Percentiles rank a stretch among this genome's conserved stretches.
phyloP scores from a whole-genome alignment of 1,140 invertebrate species.

The Pomacea maculata region DNA sequence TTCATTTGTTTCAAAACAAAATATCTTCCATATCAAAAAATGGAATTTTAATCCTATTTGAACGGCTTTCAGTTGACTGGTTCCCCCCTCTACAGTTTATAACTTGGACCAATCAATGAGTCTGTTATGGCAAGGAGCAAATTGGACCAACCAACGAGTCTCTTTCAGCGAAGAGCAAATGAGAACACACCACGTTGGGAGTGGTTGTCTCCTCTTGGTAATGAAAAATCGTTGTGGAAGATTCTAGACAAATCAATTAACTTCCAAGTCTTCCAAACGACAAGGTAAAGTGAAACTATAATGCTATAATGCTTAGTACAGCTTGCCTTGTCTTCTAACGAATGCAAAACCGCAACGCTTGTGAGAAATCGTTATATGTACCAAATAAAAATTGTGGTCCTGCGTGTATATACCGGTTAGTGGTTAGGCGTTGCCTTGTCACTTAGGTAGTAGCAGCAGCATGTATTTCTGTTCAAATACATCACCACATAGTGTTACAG shows the following conservation, averaged over 20 bases:
- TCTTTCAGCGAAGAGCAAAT: background rate
- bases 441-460: no score
- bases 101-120: no score
- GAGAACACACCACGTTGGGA: slow-evolving; percentile 22
- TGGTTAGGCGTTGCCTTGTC: background rate
- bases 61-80: no score
- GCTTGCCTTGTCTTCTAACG: background rate
- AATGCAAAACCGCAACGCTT: background rate
- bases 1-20: no score
- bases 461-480: no score
- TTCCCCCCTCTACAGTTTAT: no score
- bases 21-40: no score
- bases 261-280: background rate
- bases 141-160: no score
- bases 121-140: no score
- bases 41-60: no score
- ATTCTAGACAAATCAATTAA: slow-evolving; percentile 6
- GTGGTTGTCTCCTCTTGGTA: slow-evolving; percentile 22
- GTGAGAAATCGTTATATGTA: background rate
- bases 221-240: slow-evolving; percentile 8
- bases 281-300: background rate
- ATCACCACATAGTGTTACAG: no score
- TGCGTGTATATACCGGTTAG: background rate
- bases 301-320: no score
- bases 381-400: background rate